Evolutionary conservation across 2,797 vertebrate genomes (phyloP), one percentile per base, ranked within the genome.

Genomic region (Orientallactaga sibirica): DNA sequence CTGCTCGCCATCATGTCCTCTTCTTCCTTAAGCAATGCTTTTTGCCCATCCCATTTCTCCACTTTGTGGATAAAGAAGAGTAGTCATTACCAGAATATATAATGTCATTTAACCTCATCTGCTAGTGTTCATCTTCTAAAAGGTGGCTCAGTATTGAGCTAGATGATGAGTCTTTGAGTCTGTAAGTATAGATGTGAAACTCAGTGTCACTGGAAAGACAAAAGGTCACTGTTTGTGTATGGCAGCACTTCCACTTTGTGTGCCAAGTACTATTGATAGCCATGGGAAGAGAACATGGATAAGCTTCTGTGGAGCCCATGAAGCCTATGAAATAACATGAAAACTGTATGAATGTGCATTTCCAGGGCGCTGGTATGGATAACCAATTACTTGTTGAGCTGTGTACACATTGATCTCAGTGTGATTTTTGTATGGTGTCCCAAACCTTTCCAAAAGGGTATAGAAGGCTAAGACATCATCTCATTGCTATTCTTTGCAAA

Each of bases 361-460:
- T 89, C 83, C 79, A 37, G 85, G 61, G 43, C 3, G 15, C 25
- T 76, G 19, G 79, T 81, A 15, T 92, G 68, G 7, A 64, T 87
- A 68, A 64, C 73, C 11, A 73, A n/a, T 68, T 48, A 80, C 22
- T 64, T 84, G 11, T 88, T 84, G 68, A 86, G 25, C 29, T 77
- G 93, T 33, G 29, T 89, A 48, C 61, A 76, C 43, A 73, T 81
- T 91, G 76, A 78, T 86, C 76, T 91, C 2, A 77, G 25, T 73
- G 62, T 86, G 29, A 77, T 24, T 71, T 90, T 88, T 90, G 27
- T 92, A 48, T 64, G 61, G 33, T 77, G 43, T 52, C 55, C 76
- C 84, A 88, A 91, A 71, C n/a, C 73, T 84, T 94, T 93, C 81
- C 70, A 93, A 91, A 24, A 24, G 76, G 48, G 29, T 15, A 78